Base-by-base conservation (phyloP, 1,140 invertebrate genomes). In the Polypedilum pembai region DNA sequence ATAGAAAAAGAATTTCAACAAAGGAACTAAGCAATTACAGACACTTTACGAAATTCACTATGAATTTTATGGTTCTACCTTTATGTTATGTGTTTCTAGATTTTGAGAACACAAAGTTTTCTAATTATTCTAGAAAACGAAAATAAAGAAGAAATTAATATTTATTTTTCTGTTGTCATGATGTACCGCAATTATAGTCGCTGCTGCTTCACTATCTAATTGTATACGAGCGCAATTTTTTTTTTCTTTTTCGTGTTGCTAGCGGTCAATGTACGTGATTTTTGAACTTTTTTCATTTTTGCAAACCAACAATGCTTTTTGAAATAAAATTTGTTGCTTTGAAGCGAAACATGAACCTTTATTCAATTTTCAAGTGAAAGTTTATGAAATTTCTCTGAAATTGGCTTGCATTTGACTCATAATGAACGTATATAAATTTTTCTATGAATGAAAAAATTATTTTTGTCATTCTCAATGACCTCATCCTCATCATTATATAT, bases 111-210 rank as follows among this genome's bases (percentile, higher is more conserved):
- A 33, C 1, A 33, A 33, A 33, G 24, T 33, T 33, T 33, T 33
- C 24, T 3, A 33, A 33, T 33, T 33, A 33, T 33, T 33, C 5
- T 56, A 15, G 45, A 56, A 56, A n/a, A 56, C 12, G 45, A 12
- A 56, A 56, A n/a, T n/a, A 56, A n/a, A 56, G 45, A 56, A 45
- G n/a, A 56, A n/a, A 56, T 56, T 56, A 56, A 56, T n/a, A 56
- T 56, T 12, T n/a, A 15, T n/a, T 15, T 56, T 15, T 56, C 24
- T 56, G 12, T 56, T 56, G 45, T 56, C 45, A 56, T 56, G 45
- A 56, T 56, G 45, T 56, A 56, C 45, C 45, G 45, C n/a, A 56
- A 56, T 56, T 56, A n/a, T 15, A 56, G 12, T 56, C 45, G n/a
- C 45, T 56, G n/a, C 45, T 56, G 15, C 12, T 15, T 45, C 15